Evolutionary conservation across 2,888 invertebrate species (phyloP).

Genomic region (Drosophila longiperda): DNA sequence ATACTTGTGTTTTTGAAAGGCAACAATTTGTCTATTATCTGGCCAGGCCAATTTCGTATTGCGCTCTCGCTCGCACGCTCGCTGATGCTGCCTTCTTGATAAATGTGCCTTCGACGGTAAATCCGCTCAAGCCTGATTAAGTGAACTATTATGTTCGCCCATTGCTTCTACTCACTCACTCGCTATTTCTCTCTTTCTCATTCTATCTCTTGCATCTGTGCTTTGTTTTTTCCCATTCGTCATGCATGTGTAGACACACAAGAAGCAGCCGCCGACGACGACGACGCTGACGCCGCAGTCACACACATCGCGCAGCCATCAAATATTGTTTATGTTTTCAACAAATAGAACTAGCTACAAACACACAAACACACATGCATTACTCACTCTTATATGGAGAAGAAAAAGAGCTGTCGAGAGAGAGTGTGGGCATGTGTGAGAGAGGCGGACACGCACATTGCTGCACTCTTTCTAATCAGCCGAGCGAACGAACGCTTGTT

Average conservation of each 20-base stretch:
- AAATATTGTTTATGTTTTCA: slow-evolving; percentile 78
- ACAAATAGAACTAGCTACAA: slow-evolving; percentile 55
- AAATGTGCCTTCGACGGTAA: slow-evolving; percentile 61
- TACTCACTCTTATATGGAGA: slow-evolving; percentile 12
- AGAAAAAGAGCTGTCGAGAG: slow-evolving; percentile 1
- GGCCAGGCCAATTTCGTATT: slow-evolving; percentile 61
- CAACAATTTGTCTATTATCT: slow-evolving; percentile 73
- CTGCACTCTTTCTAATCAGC: slow-evolving; percentile 77
- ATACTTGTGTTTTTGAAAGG: slow-evolving; percentile 30
- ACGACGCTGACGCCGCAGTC: slow-evolving; percentile 38
- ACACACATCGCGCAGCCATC: slow-evolving; percentile 52
- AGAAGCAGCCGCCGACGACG: slow-evolving; percentile 56
- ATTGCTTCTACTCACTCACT: slow-evolving; percentile 17
- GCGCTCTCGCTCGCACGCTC: slow-evolving; percentile 13
- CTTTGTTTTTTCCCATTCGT: slow-evolving; percentile 56
- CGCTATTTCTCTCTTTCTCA: background rate
- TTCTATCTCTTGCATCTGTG: slow-evolving; percentile 7
- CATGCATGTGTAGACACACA: slow-evolving; percentile 76
- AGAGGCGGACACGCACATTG: slow-evolving; percentile 58
- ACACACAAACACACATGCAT: slow-evolving; percentile 12
- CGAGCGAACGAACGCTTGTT: slow-evolving; percentile 72
- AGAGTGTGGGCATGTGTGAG: background rate
- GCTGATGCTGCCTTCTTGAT: slow-evolving; percentile 54
- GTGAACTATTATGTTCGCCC: slow-evolving; percentile 69
- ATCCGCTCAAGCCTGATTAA: slow-evolving; percentile 79